phyloP scores from a whole-genome alignment of 1,140 invertebrate genomes.

The Bursaphelenchus mucronatus region DNA sequence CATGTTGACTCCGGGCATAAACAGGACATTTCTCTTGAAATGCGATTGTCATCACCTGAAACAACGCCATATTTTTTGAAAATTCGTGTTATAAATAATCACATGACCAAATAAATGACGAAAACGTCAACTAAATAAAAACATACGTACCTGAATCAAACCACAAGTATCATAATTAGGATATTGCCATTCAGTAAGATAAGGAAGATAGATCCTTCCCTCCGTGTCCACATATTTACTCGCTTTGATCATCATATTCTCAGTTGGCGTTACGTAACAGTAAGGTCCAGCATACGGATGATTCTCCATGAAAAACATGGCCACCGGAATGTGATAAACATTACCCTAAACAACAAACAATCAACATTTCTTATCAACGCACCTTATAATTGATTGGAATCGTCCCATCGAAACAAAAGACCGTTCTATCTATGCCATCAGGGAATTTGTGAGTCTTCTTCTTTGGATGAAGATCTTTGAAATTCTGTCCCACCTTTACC shows the following conservation, averaged over 20 bases:
- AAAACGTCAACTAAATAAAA: constrained; percentile 14
- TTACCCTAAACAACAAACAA: constrained; percentile 65
- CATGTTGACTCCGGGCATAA: constrained; percentile 65
- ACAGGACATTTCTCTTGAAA: constrained; percentile 94
- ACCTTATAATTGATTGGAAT: constrained; percentile 57
- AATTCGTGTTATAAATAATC: constrained; percentile 4
- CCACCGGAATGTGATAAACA: constrained; percentile 91
- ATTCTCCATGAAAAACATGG: constrained; percentile 91
- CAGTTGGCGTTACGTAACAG: constrained; percentile 90
- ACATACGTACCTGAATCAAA: constrained; percentile 51
- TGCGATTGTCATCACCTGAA: constrained; percentile 78
- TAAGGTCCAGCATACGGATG: constrained; percentile 95
- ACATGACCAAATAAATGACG: not conserved
- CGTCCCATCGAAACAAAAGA: constrained; percentile 46
- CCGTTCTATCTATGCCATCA: constrained; percentile 28
- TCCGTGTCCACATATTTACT: constrained; percentile 88
- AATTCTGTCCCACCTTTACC: constrained; percentile 69
- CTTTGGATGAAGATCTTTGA: constrained; percentile 70
- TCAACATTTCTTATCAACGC: constrained; percentile 9
- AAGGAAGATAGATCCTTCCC: constrained; percentile 92
- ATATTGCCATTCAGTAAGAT: constrained; percentile 87
- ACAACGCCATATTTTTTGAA: constrained; percentile 29
- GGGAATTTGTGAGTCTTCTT: constrained; percentile 66
- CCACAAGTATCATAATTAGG: constrained; percentile 65
- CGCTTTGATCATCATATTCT: constrained; percentile 89